Evolutionary conservation across 2,797 vertebrate species (phyloP).

Genomic region (Trichosurus vulpecula): DNA sequence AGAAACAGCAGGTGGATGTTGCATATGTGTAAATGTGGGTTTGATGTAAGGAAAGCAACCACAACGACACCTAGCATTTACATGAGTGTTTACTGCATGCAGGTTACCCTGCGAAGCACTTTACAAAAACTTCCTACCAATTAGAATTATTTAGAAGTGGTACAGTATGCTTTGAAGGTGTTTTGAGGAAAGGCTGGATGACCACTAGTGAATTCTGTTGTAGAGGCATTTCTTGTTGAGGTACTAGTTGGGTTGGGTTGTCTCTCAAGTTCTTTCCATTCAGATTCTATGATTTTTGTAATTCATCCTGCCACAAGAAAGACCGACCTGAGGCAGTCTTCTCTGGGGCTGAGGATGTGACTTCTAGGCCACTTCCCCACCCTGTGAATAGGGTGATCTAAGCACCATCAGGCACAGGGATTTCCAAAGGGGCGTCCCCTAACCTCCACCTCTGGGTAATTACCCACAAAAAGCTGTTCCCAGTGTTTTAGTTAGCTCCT

Average conservation of each 20-base stretch:
- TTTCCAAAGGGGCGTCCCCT: constrained; percentile 29
- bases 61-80: background rate
- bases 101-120: too few relatives aligned
- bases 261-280: background rate
- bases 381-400: background rate
- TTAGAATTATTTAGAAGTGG: too few relatives aligned
- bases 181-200: too few relatives aligned
- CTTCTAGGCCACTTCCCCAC: constrained; percentile 8
- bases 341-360: background rate
- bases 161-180: too few relatives aligned
- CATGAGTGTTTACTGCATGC: background rate
- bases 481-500: constrained; percentile 29
- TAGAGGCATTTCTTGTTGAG: background rate
- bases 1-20: background rate
- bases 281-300: background rate
- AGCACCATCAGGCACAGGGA: background rate
- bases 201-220: too few relatives aligned
- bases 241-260: background rate
- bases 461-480: constrained; percentile 51
- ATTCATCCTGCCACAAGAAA: background rate
- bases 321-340: background rate
- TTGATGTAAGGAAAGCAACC: background rate
- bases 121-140: too few relatives aligned
- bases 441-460: constrained; percentile 12
- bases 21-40: background rate